Evolutionary conservation across 2,797 vertebrate genomes (phyloP).

Genomic region (Schizopygopsis malacanthus): DNA sequence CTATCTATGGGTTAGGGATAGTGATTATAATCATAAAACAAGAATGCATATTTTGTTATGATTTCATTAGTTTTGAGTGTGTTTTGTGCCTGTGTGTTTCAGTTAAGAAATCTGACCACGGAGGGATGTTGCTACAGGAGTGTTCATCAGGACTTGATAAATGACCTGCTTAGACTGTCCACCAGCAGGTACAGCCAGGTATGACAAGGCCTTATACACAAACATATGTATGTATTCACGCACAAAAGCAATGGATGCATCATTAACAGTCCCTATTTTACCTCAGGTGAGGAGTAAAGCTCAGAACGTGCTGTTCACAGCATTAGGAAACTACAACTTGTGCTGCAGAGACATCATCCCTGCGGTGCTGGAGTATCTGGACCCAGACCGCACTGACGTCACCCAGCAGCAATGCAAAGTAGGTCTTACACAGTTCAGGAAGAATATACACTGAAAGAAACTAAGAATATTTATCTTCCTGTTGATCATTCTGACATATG

Average conservation of each 20-base stretch:
- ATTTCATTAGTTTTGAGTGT: neutral
- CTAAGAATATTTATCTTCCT: neutral
- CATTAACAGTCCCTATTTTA: neutral
- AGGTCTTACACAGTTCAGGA: conserved; percentile 54
- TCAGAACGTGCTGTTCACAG: conserved; percentile 92
- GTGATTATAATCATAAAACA: neutral
- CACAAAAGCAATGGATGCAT: neutral
- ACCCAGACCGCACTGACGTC: conserved; percentile 83
- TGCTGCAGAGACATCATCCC: conserved; percentile 97
- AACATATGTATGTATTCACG: neutral
- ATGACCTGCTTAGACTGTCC: conserved; percentile 91
- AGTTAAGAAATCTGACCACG: conserved; percentile 93
- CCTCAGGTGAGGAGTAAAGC: conserved; percentile 92
- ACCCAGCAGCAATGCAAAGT: conserved; percentile 98
- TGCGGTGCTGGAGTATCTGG: conserved; percentile 88
- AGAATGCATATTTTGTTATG: neutral
- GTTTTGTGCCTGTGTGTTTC: conserved; percentile 48
- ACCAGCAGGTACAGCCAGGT: conserved; percentile 98
- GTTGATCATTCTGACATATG: neutral
- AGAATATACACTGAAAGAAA: neutral
- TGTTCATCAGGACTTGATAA: conserved; percentile 91
- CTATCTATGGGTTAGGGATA: too few species aligned
- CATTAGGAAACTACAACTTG: conserved; percentile 94
- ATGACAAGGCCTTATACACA: conserved; percentile 52
- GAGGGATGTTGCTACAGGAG: conserved; percentile 94